Evolutionary conservation across 2,797 vertebrate species (phyloP).

Genomic region (Acipenser transmontanus): DNA sequence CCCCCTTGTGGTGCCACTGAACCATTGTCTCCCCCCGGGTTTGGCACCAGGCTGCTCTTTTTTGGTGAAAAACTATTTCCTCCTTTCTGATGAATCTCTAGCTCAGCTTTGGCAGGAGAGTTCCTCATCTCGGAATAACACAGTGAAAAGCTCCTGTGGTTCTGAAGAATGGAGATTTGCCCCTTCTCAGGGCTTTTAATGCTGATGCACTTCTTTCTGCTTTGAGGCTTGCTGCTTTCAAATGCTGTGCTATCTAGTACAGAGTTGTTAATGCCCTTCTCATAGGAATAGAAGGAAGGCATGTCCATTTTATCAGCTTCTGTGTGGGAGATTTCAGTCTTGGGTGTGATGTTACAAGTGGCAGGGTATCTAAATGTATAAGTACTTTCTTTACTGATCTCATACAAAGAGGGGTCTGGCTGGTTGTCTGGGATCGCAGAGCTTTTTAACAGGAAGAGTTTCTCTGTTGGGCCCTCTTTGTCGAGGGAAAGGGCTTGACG

Average conservation of each 20-base stretch:
- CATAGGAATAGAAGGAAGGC: slow-evolving; percentile 63
- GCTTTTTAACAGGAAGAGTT: slow-evolving; percentile 72
- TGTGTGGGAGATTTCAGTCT: slow-evolving; percentile 67
- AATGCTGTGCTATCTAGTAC: slow-evolving; percentile 74
- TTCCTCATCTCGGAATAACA: slow-evolving; percentile 62
- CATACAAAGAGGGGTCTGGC: slow-evolving; percentile 74
- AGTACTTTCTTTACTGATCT: slow-evolving; percentile 79
- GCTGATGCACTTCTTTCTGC: slow-evolving; percentile 75
- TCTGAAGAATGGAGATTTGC: slow-evolving; percentile 57
- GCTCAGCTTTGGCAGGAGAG: slow-evolving; percentile 48
- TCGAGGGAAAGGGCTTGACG: slow-evolving; percentile 72
- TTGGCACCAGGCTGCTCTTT: slow-evolving; percentile 40
- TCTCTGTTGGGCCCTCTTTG: slow-evolving; percentile 75
- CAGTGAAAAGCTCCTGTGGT: slow-evolving; percentile 58
- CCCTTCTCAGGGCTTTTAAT: slow-evolving; percentile 81
- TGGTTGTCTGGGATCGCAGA: slow-evolving; percentile 53
- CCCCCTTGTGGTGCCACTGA: slow-evolving; percentile 40
- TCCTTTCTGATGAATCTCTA: slow-evolving; percentile 49
- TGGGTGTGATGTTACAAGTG: slow-evolving; percentile 63
- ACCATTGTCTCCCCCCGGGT: slow-evolving; percentile 40
- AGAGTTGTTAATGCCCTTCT: slow-evolving; percentile 68
- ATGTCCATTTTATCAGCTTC: slow-evolving; percentile 68
- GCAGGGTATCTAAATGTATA: slow-evolving; percentile 82
- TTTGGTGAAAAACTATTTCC: slow-evolving; percentile 45
- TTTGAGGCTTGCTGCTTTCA: slow-evolving; percentile 72